Evolutionary conservation across 2,113 vertebrate genomes (phyloP).

Genomic region (Hucho hucho): DNA sequence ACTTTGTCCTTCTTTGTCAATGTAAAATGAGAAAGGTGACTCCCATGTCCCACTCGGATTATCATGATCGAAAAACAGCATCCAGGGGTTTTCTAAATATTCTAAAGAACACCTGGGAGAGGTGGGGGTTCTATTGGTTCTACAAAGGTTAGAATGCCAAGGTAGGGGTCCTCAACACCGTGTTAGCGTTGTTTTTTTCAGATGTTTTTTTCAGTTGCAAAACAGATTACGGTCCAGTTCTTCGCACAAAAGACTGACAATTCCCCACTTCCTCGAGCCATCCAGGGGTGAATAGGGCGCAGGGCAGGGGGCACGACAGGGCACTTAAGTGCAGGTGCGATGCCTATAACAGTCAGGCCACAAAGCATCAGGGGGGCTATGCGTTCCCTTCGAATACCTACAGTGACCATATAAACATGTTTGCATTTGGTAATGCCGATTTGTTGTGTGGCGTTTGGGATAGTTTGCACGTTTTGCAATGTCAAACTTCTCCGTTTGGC

Average conservation of each 20-base stretch:
- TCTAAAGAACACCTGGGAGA: constrained; percentile 12
- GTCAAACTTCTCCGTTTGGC: background rate
- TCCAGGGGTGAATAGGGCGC: constrained; percentile 62
- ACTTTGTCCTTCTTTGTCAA: background rate
- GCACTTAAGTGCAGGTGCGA: constrained; percentile 66
- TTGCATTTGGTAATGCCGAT: constrained; percentile 22
- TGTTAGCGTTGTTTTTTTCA: constrained; percentile 61
- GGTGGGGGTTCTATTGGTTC: constrained; percentile 20
- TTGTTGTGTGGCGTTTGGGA: background rate
- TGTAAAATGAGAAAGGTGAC: constrained; percentile 12
- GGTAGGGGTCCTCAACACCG: constrained; percentile 72
- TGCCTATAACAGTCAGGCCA: constrained; percentile 49
- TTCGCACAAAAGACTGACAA: constrained; percentile 72
- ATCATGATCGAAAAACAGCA: constrained; percentile 29
- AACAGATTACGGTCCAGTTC: constrained; percentile 77
- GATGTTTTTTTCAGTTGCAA: constrained; percentile 82
- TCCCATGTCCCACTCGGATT: constrained; percentile 34
- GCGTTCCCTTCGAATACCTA: constrained; percentile 43
- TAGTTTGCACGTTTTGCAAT: background rate
- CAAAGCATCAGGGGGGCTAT: constrained; percentile 41
- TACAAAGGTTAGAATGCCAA: constrained; percentile 54
- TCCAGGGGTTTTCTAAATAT: background rate
- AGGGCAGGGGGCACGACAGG: constrained; percentile 61
- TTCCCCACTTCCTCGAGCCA: constrained; percentile 75
- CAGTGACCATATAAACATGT: constrained; percentile 41